Evolutionary conservation across 2,113 vertebrate species (phyloP), one percentile per base, ranked within the genome.

Genomic region (Tragulus kanchil): DNA sequence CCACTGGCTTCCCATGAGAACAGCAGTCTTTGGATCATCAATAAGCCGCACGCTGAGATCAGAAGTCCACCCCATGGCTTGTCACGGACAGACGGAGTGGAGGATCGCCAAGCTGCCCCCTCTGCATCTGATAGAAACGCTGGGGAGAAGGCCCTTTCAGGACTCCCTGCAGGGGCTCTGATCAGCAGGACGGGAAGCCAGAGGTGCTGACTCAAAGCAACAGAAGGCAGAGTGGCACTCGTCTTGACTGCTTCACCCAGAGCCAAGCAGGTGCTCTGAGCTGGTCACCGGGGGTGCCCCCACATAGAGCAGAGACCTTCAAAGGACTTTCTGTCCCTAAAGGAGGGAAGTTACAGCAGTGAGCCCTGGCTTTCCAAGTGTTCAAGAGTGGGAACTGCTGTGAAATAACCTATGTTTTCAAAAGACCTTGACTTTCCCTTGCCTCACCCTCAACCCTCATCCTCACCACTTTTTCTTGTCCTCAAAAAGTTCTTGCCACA

Each of bases 21-120:
- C 19, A n/a, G 78, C 56, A 54, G 90, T 16, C 42, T 11, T 45
- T n/a, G 2, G 64, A 28, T 96, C 88, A 93, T 58, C 82, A 64
- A 1, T 52, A 77, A 69, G 59, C 85, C 83, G 12, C 79, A 75
- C 6, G 42, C 93, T 87, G 96, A 95, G 96, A 93, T 95, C 93
- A 94, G 61, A 95, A 89, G 71, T 71, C 59, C 64, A 83, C 54
- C 23, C 59, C 14, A 1, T 0, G n/a, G 19, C 48, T 93, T 31
- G 7, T 75, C 61, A 3, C n/a, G 19, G 71, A 62, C 2, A 23
- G 85, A 48, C 9, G 6, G 64, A 36, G 36, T 2, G 36, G 10
- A 83, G 52, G 11, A 23, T 25, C 3, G 28, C 17, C 45, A 67
- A 65, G 19, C 50, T 0, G 0, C 17, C 87, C n/a, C 81, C 45